Conservation (phyloP, 2,888 invertebrate species). For the Plagiodera versicolora region DNA sequence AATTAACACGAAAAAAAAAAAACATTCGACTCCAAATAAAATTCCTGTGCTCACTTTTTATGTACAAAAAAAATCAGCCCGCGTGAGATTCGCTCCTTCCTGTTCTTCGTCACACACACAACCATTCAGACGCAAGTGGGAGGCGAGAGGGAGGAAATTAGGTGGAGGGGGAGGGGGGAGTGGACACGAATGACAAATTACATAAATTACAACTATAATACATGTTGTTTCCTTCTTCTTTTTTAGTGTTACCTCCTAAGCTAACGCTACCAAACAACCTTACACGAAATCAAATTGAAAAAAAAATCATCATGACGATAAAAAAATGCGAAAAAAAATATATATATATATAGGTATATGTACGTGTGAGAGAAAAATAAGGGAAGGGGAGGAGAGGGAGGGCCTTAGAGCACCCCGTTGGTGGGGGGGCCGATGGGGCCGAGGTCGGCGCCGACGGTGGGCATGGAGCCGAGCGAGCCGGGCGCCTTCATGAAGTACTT, state of each 20-base stretch:
- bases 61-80: constrained; percentile 40
- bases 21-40: too few species aligned
- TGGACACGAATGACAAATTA: constrained; percentile 46
- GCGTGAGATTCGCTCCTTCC: constrained; percentile 47
- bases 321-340: too few species aligned
- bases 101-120: constrained; percentile 40
- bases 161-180: not conserved
- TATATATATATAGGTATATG: too few species aligned
- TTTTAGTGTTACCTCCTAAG: constrained; percentile 20
- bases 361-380: constrained; percentile 28
- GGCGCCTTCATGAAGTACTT: constrained; percentile 89
- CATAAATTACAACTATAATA: constrained; percentile 54
- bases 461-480: constrained; percentile 66
- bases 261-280: constrained; percentile 24
- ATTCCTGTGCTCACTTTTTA: too few species aligned
- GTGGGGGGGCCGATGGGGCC: constrained; percentile 78
- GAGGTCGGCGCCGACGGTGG: constrained; percentile 62
- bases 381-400: too few species aligned
- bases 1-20: too few species aligned
- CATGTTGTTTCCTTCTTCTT: constrained; percentile 39
- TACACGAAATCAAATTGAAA: too few species aligned
- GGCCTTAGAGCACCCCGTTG: constrained; percentile 57
- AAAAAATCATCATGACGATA: constrained; percentile 35
- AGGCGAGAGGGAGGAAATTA: too few species aligned
- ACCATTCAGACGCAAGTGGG: constrained; percentile 38